phyloP scores from a whole-genome alignment of 2,797 vertebrate species.

The Psittacula echo region DNA sequence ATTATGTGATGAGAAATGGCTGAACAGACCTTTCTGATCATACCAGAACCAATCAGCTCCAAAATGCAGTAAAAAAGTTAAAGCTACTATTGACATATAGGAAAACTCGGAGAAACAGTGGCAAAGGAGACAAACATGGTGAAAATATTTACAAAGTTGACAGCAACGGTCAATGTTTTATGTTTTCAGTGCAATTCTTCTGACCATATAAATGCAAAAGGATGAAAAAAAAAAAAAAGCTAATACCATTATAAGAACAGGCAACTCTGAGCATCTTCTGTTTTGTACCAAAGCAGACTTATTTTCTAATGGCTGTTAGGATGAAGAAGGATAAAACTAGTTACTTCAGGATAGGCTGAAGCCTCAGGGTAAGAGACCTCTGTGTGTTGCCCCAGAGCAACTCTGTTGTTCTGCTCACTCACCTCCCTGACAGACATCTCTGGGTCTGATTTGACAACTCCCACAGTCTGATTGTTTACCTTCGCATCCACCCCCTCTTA shows the following conservation, averaged over 20 bases:
- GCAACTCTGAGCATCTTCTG: not conserved
- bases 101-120: not conserved
- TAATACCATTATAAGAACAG: not conserved
- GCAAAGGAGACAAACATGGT: not conserved
- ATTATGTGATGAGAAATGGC: not conserved
- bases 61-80: not conserved
- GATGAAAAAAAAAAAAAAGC: not conserved
- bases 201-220: not conserved
- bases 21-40: not conserved
- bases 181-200: not conserved
- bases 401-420: not conserved
- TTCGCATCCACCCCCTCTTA: constrained; percentile 58
- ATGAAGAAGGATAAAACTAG: not conserved
- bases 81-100: rapidly evolving
- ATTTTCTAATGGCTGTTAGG: not conserved
- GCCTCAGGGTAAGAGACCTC: not conserved
- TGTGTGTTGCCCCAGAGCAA: not conserved
- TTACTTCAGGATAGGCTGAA: not conserved
- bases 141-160: not conserved
- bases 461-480: constrained; percentile 19
- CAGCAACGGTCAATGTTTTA: not conserved
- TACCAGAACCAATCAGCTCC: not conserved
- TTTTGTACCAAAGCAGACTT: not conserved
- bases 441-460: constrained; percentile 34
- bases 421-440: not conserved